Evolutionary conservation across 2,797 vertebrate species (phyloP), one percentile per base, ranked within the genome.

Genomic region (Phoxinus dragarum): DNA sequence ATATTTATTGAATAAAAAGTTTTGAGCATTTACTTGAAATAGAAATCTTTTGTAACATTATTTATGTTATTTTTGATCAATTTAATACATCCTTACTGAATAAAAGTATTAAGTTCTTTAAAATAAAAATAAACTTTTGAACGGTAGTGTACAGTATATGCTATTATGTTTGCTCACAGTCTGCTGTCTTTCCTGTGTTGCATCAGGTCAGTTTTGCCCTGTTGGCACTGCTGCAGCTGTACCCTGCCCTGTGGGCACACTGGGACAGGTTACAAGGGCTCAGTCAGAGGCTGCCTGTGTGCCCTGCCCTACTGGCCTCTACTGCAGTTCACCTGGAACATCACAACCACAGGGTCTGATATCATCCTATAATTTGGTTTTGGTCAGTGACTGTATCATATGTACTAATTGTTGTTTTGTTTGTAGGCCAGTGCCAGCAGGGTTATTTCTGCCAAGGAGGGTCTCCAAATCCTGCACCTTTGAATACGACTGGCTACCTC

Each of bases 361-460:
- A 16, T 19, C 56, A 68, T 47, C 21, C 34, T 10, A 38, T 6
- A 47, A 16, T 31, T 12, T 59, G 42, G 17, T 76, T 66, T 21
- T 67, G 11, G 9, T 27, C 23, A 61, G 27, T 38, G 11, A 21
- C 31, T 66, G 52, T 38, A 36, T 23, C 61, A 74, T 36, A 61
- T 27, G 34, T 16, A 61, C 10, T 56, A 69, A 56, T 21, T 72
- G 21, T 66, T 49, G 56, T 16, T 71, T 81, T 84, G 4, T 83
- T 81, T 83, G 3, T 84, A 98, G 97, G 97, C 47, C 90, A 83
- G 7, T 98, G 97, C 89, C 93, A 94, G 8, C 92, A 96, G 36
- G 97, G 98, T 21, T 97, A 94, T 93, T 97, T 96, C 91, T 99
- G 97, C 31, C 93, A 95, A 47, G 95, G 95, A 77, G 97, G 96